Evolutionary conservation across 2,113 vertebrate species (phyloP).

Genomic region (Aythya baeri): DNA sequence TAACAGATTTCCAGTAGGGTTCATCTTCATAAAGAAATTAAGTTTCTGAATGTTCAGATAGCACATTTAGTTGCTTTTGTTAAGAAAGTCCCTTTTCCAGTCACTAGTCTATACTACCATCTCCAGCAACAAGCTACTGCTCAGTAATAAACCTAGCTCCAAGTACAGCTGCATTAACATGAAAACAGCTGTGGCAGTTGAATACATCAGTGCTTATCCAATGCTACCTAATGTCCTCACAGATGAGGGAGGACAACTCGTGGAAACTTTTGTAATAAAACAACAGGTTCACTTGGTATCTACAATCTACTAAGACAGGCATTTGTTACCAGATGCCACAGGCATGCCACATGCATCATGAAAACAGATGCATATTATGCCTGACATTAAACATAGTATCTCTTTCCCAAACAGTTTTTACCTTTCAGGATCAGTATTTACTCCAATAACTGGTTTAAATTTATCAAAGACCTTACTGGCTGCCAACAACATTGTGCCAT

Average conservation of each 20-base stretch:
- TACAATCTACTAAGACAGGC: neutral
- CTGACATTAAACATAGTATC: neutral
- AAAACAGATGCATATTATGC: neutral
- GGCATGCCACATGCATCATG: neutral
- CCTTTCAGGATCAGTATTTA: conserved; percentile 98
- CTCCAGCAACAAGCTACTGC: neutral
- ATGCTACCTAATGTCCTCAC: neutral
- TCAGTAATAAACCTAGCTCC: neutral
- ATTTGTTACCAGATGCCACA: neutral
- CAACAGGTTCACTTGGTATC: neutral
- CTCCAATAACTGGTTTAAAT: conserved; percentile 93
- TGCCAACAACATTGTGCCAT: conserved; percentile 97
- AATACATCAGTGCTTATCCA: neutral
- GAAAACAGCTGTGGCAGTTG: neutral
- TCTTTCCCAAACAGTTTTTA: conserved; percentile 66
- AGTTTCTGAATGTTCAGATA: neutral
- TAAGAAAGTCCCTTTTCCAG: neutral
- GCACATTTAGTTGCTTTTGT: neutral
- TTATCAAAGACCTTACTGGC: conserved; percentile 96
- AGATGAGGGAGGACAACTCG: neutral
- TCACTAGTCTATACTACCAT: neutral
- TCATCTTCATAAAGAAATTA: neutral
- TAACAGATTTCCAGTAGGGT: neutral
- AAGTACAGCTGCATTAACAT: neutral
- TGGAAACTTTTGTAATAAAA: neutral